Evolutionary conservation across 2,888 invertebrate species (phyloP).

Genomic region (Ophion obscuratus): DNA sequence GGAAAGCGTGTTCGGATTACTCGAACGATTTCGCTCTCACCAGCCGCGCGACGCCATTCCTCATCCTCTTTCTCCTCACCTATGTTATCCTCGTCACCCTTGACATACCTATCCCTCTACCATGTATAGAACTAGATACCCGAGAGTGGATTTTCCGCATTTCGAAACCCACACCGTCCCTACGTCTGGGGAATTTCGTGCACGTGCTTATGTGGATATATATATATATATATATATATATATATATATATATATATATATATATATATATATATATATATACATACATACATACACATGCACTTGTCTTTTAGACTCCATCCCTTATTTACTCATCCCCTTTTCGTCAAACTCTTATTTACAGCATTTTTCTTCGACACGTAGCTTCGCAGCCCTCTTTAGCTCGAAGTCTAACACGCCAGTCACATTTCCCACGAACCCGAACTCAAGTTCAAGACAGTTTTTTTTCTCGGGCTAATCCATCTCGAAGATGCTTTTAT

Average conservation of each 20-base stretch:
- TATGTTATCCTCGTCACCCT: constrained; percentile 57
- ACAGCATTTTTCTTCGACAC: constrained; percentile 47
- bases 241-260: neutral
- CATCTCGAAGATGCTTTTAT: neutral
- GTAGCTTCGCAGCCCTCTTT: constrained; percentile 3
- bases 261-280: too few relatives aligned
- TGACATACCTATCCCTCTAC: constrained; percentile 28
- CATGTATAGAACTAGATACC: constrained; percentile 30
- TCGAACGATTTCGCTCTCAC: constrained; percentile 64
- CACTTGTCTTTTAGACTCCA: constrained; percentile 46
- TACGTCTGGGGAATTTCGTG: constrained; percentile 38
- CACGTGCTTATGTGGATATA: neutral
- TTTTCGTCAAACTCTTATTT: constrained; percentile 41
- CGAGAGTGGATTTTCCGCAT: constrained; percentile 64
- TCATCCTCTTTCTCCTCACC: constrained; percentile 35
- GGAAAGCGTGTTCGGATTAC: constrained; percentile 66
- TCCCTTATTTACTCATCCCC: constrained; percentile 12
- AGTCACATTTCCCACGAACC: constrained; percentile 5
- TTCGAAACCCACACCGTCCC: constrained; percentile 41
- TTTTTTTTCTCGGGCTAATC: neutral
- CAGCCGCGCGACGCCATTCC: constrained; percentile 39
- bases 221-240: too few relatives aligned
- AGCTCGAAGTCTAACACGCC: constrained; percentile 6
- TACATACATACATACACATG: neutral
- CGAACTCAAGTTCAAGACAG: neutral